phyloP scores from a whole-genome alignment of 1,140 invertebrate genomes.

The Dreissena polymorpha region DNA sequence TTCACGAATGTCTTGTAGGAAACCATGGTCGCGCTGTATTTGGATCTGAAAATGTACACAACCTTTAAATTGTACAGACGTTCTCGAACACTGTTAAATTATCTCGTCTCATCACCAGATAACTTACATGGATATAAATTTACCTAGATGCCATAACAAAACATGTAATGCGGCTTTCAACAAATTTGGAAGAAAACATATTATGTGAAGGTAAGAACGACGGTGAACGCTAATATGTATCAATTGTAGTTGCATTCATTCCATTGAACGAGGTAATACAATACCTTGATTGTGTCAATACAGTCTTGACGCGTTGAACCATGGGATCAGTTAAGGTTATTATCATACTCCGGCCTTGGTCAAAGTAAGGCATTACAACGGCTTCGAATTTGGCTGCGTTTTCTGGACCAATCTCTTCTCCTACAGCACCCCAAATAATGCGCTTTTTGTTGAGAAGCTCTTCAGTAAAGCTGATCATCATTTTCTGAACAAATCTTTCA shows the following conservation, averaged over 20 bases:
- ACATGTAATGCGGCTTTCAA: no score
- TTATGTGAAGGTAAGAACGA: no score
- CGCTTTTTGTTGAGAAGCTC: conserved; percentile 18
- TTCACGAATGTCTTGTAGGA: no score
- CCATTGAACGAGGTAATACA: neutral
- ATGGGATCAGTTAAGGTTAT: conserved; percentile 11
- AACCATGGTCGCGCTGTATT: no score
- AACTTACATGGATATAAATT: no score
- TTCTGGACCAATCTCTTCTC: conserved; percentile 37
- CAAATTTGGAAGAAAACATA: no score
- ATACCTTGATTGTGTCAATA: neutral
- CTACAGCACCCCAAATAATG: conserved; percentile 4
- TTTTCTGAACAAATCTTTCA: neutral
- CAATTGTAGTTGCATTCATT: neutral
- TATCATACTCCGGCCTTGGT: neutral
- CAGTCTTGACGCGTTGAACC: conserved; percentile 1
- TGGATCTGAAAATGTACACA: no score
- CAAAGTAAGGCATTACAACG: conserved; percentile 6
- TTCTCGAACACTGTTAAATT: no score
- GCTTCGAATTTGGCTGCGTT: conserved; percentile 23
- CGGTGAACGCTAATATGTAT: no score
- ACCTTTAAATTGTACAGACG: no score
- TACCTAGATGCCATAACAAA: no score
- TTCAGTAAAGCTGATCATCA: neutral
- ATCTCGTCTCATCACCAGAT: no score